Evolutionary conservation across 2,797 vertebrate species (phyloP).

Genomic region (Chelidonichthys spinosus): DNA sequence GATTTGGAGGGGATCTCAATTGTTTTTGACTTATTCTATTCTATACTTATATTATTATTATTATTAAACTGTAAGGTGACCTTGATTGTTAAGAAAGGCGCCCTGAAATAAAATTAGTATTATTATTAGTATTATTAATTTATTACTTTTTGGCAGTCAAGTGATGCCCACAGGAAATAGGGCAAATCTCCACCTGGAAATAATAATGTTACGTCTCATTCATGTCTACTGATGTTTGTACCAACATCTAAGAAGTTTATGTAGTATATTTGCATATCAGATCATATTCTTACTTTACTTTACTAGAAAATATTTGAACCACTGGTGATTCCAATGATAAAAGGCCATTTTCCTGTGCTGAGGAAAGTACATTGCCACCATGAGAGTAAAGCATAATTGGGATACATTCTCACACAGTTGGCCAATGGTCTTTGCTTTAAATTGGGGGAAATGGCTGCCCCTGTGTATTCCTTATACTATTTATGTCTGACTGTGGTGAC

Average conservation of each 20-base stretch:
- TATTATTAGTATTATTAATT: no score
- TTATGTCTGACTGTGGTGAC: constrained; percentile 56
- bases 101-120: no score
- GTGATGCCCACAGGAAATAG: constrained; percentile 7
- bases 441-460: constrained; percentile 50
- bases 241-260: not conserved
- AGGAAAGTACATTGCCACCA: constrained; percentile 36
- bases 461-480: constrained; percentile 58
- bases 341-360: constrained; percentile 34
- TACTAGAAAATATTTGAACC: constrained; percentile 29
- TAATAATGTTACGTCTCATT: not conserved
- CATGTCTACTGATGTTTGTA: not conserved
- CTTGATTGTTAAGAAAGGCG: no score
- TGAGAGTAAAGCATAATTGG: constrained; percentile 57
- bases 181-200: not conserved
- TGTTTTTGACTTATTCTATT: not conserved
- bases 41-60: no score
- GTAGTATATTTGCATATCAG: not conserved
- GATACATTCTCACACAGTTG: constrained; percentile 33
- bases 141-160: not conserved
- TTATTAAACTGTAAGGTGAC: no score
- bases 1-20: not conserved
- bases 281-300: not conserved
- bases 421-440: constrained; percentile 59
- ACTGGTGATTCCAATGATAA: constrained; percentile 31